Conservation (phyloP, 1,140 invertebrate species). For the Ostrea edulis region DNA sequence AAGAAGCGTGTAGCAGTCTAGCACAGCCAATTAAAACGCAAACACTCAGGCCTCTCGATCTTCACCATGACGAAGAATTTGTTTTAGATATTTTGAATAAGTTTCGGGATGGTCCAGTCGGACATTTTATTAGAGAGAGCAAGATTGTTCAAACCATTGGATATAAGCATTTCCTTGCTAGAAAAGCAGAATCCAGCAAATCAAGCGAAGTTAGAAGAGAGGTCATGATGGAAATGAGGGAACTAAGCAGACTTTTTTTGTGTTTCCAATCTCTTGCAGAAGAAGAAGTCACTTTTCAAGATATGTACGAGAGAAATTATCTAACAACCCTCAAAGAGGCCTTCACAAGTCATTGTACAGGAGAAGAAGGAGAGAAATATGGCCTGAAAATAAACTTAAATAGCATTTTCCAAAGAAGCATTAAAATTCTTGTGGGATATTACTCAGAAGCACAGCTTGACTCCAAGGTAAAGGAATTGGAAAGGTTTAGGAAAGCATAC, state of each 20-base stretch:
- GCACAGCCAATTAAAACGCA: slow-evolving; percentile 37
- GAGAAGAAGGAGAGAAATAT: slow-evolving; percentile 38
- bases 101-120: slow-evolving; percentile 14
- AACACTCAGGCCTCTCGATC: background rate
- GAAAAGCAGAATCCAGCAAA: slow-evolving; percentile 35
- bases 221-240: slow-evolving; percentile 45
- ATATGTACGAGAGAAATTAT: slow-evolving; percentile 36
- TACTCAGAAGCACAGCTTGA: slow-evolving; percentile 33
- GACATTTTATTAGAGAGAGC: background rate
- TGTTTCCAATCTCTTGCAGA: slow-evolving; percentile 1
- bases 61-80: slow-evolving; percentile 52
- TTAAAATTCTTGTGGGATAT: slow-evolving; percentile 24
- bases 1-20: slow-evolving; percentile 27
- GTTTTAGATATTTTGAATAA: slow-evolving; percentile 46
- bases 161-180: slow-evolving; percentile 20
- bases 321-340: slow-evolving; percentile 38
- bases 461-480: background rate
- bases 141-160: slow-evolving; percentile 22
- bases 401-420: slow-evolving; percentile 24
- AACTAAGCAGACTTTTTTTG: slow-evolving; percentile 35
- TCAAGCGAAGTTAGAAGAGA: slow-evolving; percentile 20
- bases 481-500: background rate
- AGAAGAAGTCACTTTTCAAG: background rate
- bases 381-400: slow-evolving; percentile 39
- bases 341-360: background rate